Evolutionary conservation across 2,888 invertebrate genomes (phyloP), one percentile per base, ranked within the genome.

Genomic region (Actias luna): DNA sequence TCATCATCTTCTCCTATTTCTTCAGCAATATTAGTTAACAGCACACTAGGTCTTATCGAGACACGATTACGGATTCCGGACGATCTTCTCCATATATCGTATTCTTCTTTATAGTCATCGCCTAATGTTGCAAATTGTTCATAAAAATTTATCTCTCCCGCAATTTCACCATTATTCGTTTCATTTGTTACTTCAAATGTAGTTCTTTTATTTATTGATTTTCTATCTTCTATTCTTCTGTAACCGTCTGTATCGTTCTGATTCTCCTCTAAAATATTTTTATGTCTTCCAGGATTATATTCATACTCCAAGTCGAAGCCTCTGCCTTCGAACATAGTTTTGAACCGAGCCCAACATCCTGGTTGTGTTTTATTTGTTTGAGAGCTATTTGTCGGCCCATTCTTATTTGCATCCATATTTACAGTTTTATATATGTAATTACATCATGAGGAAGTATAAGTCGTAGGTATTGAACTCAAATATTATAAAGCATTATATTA

Each of bases 281-380:
- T 67, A 5, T 82, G 66, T 33, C 67, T 68, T 27, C 46, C 64
- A 5, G 58, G 65, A 12, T 72, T 77, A 65, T 86, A 90, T 75
- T 92, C 92, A 64, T 82, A 92, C 64, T 88, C 85, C 66, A 92
- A 79, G 78, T 92, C 92, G 59, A 92, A 92, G 0, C 92, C 92
- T 74, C 90, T 78, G 22, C 84, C 89, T 63, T 92, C 89, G 63
- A 92, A 92, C 14, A 92, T 67, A 60, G 84, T 87, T 72, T 83
- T 89, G 64, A 92, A 87, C 63, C 85, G 84, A 0, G 84, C 75
- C 92, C 92, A 92, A 70, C 92, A 92, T 35, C 89, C 84, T 8
- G 71, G 27, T 29, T 66, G 25, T 69, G 79, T 75, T 42, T 67
- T 70, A 12, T 65, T 65, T 16, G 64, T 59, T 58, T 42, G 25